These are phyloP conservation scores for Drosophila sulfurigaster DNA, from an alignment of 1,140 invertebrate genomes.

Conservation along the genomic window DNA sequence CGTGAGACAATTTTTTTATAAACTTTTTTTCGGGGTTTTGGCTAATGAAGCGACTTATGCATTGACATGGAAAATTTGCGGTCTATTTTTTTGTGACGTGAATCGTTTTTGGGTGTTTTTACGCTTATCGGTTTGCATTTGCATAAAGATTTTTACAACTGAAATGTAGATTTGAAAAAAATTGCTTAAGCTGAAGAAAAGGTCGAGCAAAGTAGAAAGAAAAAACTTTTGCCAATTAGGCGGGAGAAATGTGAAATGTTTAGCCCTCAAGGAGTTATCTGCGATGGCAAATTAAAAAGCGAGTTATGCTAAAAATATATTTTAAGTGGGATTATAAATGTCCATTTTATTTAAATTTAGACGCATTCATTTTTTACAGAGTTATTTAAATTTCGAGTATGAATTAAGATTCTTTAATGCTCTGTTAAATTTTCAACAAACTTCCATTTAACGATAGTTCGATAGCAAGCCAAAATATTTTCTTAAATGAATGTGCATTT, in stretches of 20 bases:
- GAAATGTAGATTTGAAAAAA: conserved; percentile 13
- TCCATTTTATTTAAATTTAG: conserved; percentile 6
- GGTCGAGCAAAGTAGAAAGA: conserved; percentile 39
- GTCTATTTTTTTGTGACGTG: conserved; percentile 45
- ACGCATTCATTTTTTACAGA: not conserved
- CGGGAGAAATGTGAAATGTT: conserved; percentile 23
- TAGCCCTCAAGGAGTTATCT: not conserved
- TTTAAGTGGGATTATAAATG: not conserved
- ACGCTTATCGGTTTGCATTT: conserved; percentile 66
- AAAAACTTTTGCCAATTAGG: conserved; percentile 72
- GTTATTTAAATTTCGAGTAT: not conserved
- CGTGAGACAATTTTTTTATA: conserved; percentile 58
- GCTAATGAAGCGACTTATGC: conserved; percentile 82
- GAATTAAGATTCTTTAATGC: not conserved
- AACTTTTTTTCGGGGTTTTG: conserved; percentile 13
- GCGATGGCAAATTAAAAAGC: not conserved
- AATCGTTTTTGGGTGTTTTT: conserved; percentile 60
- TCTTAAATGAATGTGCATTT: not conserved
- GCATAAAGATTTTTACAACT: conserved; percentile 48
- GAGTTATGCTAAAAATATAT: not conserved
- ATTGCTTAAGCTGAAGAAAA: conserved; percentile 17
- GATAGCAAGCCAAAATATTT: not conserved
- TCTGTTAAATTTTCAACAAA: not conserved
- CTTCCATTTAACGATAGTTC: not conserved
- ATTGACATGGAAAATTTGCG: conserved; percentile 81